Evolutionary conservation across 2,888 invertebrate genomes (phyloP).

Genomic region (Euzophera pinguis): DNA sequence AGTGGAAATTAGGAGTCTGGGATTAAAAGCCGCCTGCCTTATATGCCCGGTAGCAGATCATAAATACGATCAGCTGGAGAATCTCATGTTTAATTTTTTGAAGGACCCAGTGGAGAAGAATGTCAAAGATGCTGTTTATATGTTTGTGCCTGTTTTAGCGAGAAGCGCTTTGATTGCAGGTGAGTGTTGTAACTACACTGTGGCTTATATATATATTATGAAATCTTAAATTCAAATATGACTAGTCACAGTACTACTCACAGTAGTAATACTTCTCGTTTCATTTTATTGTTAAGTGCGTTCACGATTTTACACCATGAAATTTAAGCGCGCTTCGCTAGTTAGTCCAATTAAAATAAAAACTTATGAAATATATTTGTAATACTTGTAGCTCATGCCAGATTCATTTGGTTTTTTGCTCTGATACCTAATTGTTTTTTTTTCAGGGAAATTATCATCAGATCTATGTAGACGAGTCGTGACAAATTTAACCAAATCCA

Average conservation of each 20-base stretch:
- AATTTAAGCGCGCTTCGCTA: no score
- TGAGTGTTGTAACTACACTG: neutral
- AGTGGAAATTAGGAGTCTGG: constrained; percentile 55
- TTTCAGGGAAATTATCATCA: constrained; percentile 66
- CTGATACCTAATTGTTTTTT: constrained; percentile 11
- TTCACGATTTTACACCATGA: no score
- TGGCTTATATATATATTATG: no score
- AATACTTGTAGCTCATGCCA: no score
- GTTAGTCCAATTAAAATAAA: no score
- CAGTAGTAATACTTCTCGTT: no score
- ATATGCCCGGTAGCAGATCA: constrained; percentile 67
- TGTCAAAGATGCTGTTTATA: constrained; percentile 59
- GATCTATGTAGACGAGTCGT: constrained; percentile 56
- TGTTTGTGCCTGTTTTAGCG: constrained; percentile 65
- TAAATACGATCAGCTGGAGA: constrained; percentile 66
- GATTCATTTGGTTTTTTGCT: no score
- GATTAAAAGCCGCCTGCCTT: constrained; percentile 61
- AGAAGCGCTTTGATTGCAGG: constrained; percentile 55
- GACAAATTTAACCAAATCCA: constrained; percentile 54
- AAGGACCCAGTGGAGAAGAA: constrained; percentile 62
- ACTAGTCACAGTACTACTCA: no score
- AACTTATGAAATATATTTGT: no score
- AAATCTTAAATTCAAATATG: no score
- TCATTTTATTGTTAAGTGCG: no score
- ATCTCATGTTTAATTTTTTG: constrained; percentile 63